These are phyloP conservation scores for Anas acuta DNA, from an alignment of 2,797 vertebrate species.

Conservation along the genomic window DNA sequence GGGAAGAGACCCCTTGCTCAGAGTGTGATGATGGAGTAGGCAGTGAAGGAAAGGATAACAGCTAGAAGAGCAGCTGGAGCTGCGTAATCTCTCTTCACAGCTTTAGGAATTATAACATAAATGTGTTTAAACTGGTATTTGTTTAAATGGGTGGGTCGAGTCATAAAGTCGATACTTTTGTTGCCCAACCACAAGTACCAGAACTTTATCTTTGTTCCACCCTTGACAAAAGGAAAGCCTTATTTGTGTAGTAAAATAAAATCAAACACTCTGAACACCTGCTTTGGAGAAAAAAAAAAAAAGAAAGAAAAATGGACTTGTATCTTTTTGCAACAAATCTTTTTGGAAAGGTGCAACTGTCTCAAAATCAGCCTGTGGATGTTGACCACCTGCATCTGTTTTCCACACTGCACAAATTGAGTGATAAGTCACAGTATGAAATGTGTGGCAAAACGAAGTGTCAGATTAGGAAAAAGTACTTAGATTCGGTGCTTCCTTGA, in stretches of 20 bases:
- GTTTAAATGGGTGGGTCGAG: background rate
- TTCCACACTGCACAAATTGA: background rate
- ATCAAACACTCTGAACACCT: background rate
- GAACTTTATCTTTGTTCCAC: background rate
- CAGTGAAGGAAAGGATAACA: fast-evolving
- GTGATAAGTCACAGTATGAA: background rate
- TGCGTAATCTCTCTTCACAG: background rate
- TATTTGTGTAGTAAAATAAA: background rate
- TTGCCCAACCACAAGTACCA: background rate
- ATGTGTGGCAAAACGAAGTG: background rate
- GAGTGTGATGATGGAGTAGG: background rate
- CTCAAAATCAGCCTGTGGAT: fast-evolving
- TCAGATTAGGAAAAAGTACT: background rate
- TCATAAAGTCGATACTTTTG: background rate
- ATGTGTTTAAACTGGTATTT: background rate
- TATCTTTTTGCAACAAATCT: background rate
- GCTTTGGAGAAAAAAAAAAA: background rate
- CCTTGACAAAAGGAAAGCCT: background rate
- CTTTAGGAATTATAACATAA: background rate
- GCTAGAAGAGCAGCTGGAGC: background rate
- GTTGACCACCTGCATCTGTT: background rate
- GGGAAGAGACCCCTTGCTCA: background rate
- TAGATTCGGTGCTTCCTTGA: background rate
- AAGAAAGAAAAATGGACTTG: too few relatives aligned
- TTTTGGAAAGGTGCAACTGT: background rate